A percentile compares a stretch with the other conserved stretches of the same genome.
Conservation (phyloP, 2,888 invertebrate genomes). For the Ischnura elegans region DNA sequence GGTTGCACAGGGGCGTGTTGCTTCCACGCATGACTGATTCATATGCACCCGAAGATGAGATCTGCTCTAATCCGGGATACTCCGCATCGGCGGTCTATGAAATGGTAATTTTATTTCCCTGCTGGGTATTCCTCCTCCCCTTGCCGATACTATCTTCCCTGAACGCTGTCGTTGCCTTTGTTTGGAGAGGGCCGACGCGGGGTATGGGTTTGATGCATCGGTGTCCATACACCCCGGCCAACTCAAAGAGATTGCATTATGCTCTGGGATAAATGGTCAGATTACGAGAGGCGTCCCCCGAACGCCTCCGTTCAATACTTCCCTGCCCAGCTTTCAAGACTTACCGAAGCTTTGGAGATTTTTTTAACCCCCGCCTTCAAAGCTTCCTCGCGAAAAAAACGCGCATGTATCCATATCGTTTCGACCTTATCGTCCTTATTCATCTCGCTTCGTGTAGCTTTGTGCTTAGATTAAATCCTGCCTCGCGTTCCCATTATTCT, state of each 20-base stretch:
- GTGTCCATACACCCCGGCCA: not conserved
- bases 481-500: not conserved
- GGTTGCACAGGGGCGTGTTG: not conserved
- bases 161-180: not conserved
- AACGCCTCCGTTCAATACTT: not conserved
- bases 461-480: not conserved
- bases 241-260: conserved; percentile 5
- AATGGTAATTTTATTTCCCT: conserved; percentile 63
- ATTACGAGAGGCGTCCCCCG: not conserved
- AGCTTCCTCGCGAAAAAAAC: not conserved
- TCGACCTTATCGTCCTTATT: not conserved
- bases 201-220: not conserved
- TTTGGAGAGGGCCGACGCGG: not conserved
- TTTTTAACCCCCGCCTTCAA: not conserved
- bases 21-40: conserved; percentile 38
- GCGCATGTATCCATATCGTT: not conserved
- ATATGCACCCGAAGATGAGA: conserved; percentile 33
- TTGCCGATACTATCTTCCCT: not conserved
- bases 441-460: not conserved
- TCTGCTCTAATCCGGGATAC: conserved; percentile 54
- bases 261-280: conserved; percentile 10
- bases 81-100: conserved; percentile 48
- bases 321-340: not conserved
- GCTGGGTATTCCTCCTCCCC: not conserved
- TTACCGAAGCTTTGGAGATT: not conserved